phyloP scores from a whole-genome alignment of 2,888 invertebrate genomes.

The Prosopocoilus inquinatus region DNA sequence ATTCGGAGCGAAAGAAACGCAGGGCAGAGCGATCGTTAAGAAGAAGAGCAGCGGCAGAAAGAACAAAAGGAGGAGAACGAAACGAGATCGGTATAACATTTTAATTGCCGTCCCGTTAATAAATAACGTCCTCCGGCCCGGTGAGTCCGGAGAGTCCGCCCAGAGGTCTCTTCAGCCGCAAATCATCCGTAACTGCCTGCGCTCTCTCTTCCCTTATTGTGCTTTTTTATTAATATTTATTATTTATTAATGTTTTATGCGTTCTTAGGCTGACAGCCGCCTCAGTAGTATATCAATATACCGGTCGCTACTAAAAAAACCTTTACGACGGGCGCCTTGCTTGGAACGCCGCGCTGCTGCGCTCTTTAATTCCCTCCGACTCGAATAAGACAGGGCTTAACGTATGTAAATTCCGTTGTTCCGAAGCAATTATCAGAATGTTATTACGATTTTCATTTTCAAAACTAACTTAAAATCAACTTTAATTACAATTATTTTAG shows the following conservation, averaged over 20 bases:
- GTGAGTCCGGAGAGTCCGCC: conserved; percentile 33
- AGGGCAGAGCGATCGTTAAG: too few relatives aligned
- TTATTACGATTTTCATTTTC: too few relatives aligned
- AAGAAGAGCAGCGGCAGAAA: too few relatives aligned
- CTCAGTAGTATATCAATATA: conserved; percentile 28
- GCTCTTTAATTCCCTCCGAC: not conserved
- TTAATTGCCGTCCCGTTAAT: conserved; percentile 17
- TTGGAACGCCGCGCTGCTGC: not conserved
- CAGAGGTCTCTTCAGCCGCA: conserved; percentile 36
- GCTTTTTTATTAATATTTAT: conserved; percentile 44
- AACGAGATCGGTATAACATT: conserved; percentile 9
- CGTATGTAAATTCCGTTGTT: too few relatives aligned
- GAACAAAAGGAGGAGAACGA: too few relatives aligned
- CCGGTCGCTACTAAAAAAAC: conserved; percentile 29
- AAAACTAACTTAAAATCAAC: too few relatives aligned
- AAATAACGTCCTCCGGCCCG: conserved; percentile 18
- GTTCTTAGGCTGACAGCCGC: conserved; percentile 29
- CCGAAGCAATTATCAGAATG: too few relatives aligned
- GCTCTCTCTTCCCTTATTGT: conserved; percentile 35
- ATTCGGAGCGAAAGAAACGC: too few relatives aligned
- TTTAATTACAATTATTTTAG: too few relatives aligned
- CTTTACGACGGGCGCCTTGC: conserved; percentile 18
- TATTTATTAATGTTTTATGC: conserved; percentile 38
- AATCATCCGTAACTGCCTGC: conserved; percentile 42
- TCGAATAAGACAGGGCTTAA: not conserved